Evolutionary conservation across 2,113 vertebrate species (phyloP).

Genomic region (Speoplatyrhinus poulsoni): DNA sequence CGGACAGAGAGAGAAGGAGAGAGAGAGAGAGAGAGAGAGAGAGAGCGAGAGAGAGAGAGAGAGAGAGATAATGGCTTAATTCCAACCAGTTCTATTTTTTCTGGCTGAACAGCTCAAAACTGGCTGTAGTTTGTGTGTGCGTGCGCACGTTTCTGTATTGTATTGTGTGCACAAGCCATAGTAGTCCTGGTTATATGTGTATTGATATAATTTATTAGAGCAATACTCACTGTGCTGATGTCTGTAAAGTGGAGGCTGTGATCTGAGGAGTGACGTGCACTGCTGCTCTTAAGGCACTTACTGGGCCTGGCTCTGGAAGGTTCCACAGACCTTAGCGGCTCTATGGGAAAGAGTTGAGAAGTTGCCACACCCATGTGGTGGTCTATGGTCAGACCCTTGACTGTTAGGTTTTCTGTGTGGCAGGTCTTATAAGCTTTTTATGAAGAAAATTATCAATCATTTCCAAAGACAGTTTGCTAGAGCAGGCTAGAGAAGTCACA

Average conservation of each 20-base stretch:
- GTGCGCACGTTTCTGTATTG: constrained; percentile 1
- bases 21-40: not conserved
- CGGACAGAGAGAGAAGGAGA: constrained; percentile 25
- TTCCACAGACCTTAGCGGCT: too few relatives aligned
- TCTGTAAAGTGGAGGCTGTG: constrained; percentile 22
- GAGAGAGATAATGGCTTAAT: constrained; percentile 44
- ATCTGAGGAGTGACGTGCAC: constrained; percentile 19
- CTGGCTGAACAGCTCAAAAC: constrained; percentile 35
- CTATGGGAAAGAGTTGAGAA: not conserved
- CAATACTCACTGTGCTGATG: constrained; percentile 29
- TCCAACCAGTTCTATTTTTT: constrained; percentile 37
- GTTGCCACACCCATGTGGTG: not conserved
- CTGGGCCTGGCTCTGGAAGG: not conserved
- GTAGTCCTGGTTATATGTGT: constrained; percentile 47
- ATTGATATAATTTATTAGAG: constrained; percentile 46
- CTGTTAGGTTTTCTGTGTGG: too few relatives aligned
- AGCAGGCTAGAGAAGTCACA: constrained; percentile 26
- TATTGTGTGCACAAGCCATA: constrained; percentile 25
- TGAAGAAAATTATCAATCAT: constrained; percentile 39
- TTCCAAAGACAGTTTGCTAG: constrained; percentile 16
- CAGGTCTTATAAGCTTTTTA: constrained; percentile 23
- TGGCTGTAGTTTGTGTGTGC: constrained; percentile 37
- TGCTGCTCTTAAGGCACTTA: constrained; percentile 28
- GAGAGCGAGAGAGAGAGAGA: not conserved
- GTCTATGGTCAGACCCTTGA: constrained; percentile 7